Base-by-base conservation (phyloP, 2,888 invertebrate genomes). In the Piscicola geometra region DNA sequence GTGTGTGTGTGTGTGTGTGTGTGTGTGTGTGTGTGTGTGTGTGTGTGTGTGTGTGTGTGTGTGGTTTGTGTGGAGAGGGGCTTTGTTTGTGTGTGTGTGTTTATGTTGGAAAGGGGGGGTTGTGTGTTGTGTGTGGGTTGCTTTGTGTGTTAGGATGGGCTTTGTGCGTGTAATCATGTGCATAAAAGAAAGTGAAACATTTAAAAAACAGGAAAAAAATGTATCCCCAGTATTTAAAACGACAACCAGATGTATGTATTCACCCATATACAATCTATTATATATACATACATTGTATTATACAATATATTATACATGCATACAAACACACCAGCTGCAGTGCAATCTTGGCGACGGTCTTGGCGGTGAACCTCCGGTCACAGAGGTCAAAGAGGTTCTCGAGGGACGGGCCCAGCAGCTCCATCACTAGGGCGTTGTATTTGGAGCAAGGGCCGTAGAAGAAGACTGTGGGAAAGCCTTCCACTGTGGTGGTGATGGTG, bases 361-460 rank as follows among this genome's bases (percentile, higher is more conserved):
- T 96, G 87, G 97, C 90, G 85, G 93, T 91, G 89, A 98, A 98
- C 88, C 93, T 93, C 86, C 98, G 91, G 88, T 97, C 96, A 89
- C 99, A 99, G 85, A 96, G 90, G 89, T 99, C 98, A 89, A 99
- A 99, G 82, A 99, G 90, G 88, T 99, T 98, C 89, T 99, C 99
- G 84, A 99, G 90, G 87, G 96, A 96, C 82, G 98, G 97, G 82
- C 99, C 98, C 84, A 99, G 90, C 82, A 99, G 90, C 89, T 99
- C 98, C 94, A 99, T 94, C 84, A 99, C 98, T 87, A 99, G 89
- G 83, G 99, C 99, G 89, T 99, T 99, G 90, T 77, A 79, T 35
- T 78, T 78, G 52, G 75, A 71, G 36, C 78, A 78, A 3, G 78
- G 78, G 33, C 78, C 78, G 60, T 78, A 99, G 89, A 99, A 99